phyloP scores from a whole-genome alignment of 2,888 invertebrate species.

The Lamellibrachia columna region DNA sequence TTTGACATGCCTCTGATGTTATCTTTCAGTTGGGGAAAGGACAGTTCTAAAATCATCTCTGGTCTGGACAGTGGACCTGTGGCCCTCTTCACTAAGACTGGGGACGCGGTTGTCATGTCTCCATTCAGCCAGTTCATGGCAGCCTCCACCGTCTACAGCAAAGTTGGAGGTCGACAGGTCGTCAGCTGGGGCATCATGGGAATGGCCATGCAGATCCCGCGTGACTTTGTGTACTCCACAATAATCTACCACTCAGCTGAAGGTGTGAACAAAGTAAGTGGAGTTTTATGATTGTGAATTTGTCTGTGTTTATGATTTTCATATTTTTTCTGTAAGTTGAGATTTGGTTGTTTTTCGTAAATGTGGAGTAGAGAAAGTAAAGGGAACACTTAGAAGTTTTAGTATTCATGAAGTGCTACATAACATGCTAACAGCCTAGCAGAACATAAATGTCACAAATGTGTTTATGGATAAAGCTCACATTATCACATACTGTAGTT shows the following conservation, averaged over 20 bases:
- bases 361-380: too few relatives aligned
- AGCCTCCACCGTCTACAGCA: constrained; percentile 28
- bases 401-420: too few relatives aligned
- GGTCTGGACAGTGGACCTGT: constrained; percentile 37
- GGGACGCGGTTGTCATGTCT: constrained; percentile 26
- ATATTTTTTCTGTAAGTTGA: too few relatives aligned
- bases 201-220: constrained; percentile 26
- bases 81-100: constrained; percentile 26
- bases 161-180: background rate
- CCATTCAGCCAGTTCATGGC: constrained; percentile 40
- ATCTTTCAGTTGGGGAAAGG: constrained; percentile 29
- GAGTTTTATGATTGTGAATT: background rate
- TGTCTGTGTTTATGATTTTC: background rate
- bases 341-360: too few relatives aligned
- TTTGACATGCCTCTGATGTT: background rate
- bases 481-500: too few relatives aligned
- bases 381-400: too few relatives aligned
- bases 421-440: too few relatives aligned
- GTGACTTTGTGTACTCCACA: constrained; percentile 26
- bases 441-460: too few relatives aligned
- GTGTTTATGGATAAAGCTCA: too few relatives aligned
- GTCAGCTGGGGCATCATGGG: constrained; percentile 35
- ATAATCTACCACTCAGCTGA: constrained; percentile 24
- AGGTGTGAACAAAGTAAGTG: constrained; percentile 30
- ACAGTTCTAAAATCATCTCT: constrained; percentile 25